phyloP scores from a whole-genome alignment of 2,888 invertebrate species.

The Sphecodes monilicornis region DNA sequence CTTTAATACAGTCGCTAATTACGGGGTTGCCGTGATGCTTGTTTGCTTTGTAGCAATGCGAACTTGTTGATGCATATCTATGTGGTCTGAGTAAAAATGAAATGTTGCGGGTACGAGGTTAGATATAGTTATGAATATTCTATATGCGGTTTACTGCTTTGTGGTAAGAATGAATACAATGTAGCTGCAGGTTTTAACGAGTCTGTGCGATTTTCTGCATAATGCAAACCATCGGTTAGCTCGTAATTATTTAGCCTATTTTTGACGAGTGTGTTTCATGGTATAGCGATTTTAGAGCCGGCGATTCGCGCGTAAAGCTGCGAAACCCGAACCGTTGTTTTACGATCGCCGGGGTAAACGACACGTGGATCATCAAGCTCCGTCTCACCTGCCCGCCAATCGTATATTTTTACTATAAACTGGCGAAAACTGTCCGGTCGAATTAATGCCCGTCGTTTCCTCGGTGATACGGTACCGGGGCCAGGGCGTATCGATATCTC shows the following conservation, averaged over 20 bases:
- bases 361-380: slow-evolving; percentile 40
- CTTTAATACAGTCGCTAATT: not conserved
- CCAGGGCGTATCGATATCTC: slow-evolving; percentile 56
- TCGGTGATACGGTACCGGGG: slow-evolving; percentile 15
- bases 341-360: slow-evolving; percentile 36
- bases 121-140: not conserved
- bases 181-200: too few relatives aligned
- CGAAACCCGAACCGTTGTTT: slow-evolving; percentile 18
- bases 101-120: not conserved
- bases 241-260: not conserved
- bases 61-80: not conserved
- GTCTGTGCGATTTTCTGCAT: too few relatives aligned
- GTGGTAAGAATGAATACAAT: too few relatives aligned
- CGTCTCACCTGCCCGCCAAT: slow-evolving; percentile 68
- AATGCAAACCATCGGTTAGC: not conserved
- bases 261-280: not conserved
- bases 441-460: slow-evolving; percentile 64
- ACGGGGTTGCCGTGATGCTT: too few relatives aligned
- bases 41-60: too few relatives aligned
- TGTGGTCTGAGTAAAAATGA: not conserved
- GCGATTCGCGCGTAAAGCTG: not conserved
- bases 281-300: not conserved
- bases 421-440: slow-evolving; percentile 52
- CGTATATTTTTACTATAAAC: slow-evolving; percentile 74
- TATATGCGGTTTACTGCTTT: not conserved